Conservation (phyloP, 2,113 vertebrate species). For the Podarcis raffonei region DNA sequence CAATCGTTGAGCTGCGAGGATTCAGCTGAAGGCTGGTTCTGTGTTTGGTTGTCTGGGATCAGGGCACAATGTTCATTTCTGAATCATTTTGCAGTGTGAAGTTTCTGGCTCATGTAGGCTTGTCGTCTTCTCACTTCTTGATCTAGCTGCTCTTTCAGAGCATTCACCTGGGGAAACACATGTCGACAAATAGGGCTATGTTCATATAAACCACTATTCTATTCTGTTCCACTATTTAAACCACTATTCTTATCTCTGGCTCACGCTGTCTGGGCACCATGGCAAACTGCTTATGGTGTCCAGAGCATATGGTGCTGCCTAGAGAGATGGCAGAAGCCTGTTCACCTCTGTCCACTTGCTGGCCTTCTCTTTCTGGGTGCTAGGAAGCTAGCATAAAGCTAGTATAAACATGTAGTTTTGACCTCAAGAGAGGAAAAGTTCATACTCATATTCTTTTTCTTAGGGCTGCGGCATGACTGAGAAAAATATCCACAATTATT, state of each 20-base stretch:
- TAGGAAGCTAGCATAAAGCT: too few relatives aligned
- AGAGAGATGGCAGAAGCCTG: too few relatives aligned
- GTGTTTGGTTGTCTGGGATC: background rate
- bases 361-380: too few relatives aligned
- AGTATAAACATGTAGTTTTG: too few relatives aligned
- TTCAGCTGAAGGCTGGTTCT: background rate
- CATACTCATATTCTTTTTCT: background rate
- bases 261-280: too few relatives aligned
- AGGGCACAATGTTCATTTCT: background rate
- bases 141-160: constrained; percentile 78
- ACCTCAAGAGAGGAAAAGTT: background rate
- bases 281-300: too few relatives aligned
- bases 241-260: too few relatives aligned
- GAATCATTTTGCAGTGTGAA: constrained; percentile 59
- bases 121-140: constrained; percentile 68
- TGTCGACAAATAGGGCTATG: background rate
- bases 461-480: background rate
- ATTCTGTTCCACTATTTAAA: background rate
- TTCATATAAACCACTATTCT: background rate
- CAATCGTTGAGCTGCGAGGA: background rate
- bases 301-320: too few relatives aligned
- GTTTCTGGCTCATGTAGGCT: constrained; percentile 66
- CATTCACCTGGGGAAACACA: constrained; percentile 66
- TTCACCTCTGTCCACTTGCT: too few relatives aligned
- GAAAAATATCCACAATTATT: background rate